A percentile compares a stretch with the other conserved stretches of the same genome.
phyloP scores from a whole-genome alignment of 53 echinoderm and acorn worm species.

The Antedon mediterranea region DNA sequence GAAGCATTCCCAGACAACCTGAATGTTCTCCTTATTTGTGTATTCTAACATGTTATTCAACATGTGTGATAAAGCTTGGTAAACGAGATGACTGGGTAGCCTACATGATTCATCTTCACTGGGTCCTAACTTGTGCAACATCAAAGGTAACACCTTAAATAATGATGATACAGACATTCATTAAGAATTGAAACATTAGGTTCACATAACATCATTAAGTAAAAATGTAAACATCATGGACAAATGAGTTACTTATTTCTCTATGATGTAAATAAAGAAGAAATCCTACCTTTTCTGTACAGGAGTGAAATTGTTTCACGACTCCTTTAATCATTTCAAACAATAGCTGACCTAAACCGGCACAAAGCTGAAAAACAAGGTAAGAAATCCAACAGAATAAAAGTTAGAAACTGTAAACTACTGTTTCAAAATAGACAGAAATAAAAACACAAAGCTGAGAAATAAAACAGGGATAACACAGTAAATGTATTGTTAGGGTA shows the following conservation, averaged over 20 bases:
- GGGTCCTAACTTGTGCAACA: slow-evolving; percentile 47
- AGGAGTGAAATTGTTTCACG: slow-evolving; percentile 70
- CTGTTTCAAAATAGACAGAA: no score
- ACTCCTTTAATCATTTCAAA: slow-evolving; percentile 97
- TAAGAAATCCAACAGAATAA: no score
- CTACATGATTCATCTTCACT: not conserved
- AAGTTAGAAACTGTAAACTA: no score
- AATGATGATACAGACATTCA: not conserved
- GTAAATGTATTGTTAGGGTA: no score
- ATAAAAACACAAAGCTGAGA: no score
- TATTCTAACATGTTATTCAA: slow-evolving; percentile 34
- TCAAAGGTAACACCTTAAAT: slow-evolving; percentile 43
- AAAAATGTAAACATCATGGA: no score
- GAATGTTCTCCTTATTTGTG: slow-evolving; percentile 12
- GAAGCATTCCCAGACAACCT: slow-evolving; percentile 20
- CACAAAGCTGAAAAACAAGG: slow-evolving; percentile 36
- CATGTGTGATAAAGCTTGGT: slow-evolving; percentile 31
- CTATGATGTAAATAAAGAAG: no score
- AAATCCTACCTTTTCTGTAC: slow-evolving; percentile 55
- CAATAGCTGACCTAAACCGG: slow-evolving; percentile 62
- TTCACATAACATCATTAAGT: no score
- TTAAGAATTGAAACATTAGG: not conserved
- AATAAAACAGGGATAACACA: no score
- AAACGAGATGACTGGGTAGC: slow-evolving; percentile 48
- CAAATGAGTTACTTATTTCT: no score